Evolutionary conservation across 2,113 vertebrate species (phyloP).

Genomic region (Lagopus leucura): DNA sequence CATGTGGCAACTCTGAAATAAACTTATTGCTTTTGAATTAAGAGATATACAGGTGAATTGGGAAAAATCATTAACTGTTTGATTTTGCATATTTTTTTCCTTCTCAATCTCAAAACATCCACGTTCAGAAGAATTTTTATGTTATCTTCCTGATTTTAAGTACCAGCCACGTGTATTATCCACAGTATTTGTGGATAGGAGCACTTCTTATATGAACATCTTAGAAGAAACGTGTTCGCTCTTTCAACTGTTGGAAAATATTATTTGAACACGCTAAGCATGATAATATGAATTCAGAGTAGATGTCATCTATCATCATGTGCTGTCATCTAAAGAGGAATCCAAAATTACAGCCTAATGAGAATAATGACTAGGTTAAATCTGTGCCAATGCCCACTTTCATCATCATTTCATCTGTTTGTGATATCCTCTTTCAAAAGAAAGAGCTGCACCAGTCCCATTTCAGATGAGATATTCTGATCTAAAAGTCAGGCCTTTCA

Average conservation of each 20-base stretch:
- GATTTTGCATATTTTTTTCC: not conserved
- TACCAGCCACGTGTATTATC: not conserved
- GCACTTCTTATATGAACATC: not conserved
- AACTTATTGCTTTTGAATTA: conserved; percentile 50
- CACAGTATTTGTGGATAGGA: not conserved
- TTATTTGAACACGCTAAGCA: conserved; percentile 20
- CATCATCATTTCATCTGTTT: conserved; percentile 39
- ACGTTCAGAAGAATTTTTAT: not conserved
- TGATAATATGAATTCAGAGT: conserved; percentile 1
- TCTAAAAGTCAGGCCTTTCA: not conserved
- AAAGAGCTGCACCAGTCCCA: not conserved
- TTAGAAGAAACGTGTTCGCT: not conserved
- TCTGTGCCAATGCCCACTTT: conserved; percentile 32
- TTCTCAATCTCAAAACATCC: not conserved
- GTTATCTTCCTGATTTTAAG: not conserved
- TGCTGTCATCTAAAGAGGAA: conserved; percentile 20
- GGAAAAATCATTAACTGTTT: not conserved
- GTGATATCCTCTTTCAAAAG: conserved; percentile 17
- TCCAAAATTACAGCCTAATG: conserved; percentile 49
- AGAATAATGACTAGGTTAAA: conserved; percentile 56
- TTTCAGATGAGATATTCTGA: conserved; percentile 2
- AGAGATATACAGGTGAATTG: conserved; percentile 36
- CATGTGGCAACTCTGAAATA: conserved; percentile 34
- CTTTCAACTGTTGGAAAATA: conserved; percentile 35
- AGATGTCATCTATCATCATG: conserved; percentile 9